Percentiles rank a stretch among this genome's conserved stretches.
Evolutionary conservation across 2,888 invertebrate genomes (phyloP).

Genomic region (Eupsilia transversa): DNA sequence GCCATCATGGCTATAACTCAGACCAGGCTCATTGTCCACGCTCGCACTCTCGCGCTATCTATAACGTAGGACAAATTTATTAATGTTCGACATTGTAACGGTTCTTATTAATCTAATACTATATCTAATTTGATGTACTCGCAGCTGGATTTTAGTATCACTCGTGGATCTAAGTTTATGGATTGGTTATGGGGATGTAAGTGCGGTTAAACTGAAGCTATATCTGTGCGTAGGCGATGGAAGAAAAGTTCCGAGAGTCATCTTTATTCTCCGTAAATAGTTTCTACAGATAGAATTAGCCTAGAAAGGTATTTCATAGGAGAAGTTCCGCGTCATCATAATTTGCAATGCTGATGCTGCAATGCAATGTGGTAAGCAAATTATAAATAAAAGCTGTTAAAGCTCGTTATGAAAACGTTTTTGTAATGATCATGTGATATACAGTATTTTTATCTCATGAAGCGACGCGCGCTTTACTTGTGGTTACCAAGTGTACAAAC

Average conservation of each 20-base stretch:
- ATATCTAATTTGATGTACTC: slow-evolving; percentile 83
- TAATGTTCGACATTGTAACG: slow-evolving; percentile 85
- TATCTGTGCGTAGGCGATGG: neutral
- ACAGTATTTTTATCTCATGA: no score
- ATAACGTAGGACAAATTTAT: slow-evolving; percentile 89
- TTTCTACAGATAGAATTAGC: neutral
- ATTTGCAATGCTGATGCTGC: neutral
- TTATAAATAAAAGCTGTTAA: neutral
- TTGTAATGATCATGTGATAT: neutral
- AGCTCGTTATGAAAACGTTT: neutral
- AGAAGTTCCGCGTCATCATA: neutral
- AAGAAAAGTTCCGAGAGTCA: neutral
- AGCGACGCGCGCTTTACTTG: no score
- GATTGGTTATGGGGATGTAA: slow-evolving; percentile 31
- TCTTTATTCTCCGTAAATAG: neutral
- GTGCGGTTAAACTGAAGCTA: neutral
- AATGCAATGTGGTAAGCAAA: neutral
- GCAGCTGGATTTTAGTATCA: slow-evolving; percentile 63
- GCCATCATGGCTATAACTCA: slow-evolving; percentile 86
- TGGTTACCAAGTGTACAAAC: no score
- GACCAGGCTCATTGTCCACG: slow-evolving; percentile 86
- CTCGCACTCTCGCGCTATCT: slow-evolving; percentile 87
- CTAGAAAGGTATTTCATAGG: neutral
- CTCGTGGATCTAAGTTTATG: slow-evolving; percentile 51
- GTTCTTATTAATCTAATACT: slow-evolving; percentile 82